Evolutionary conservation across 2,797 vertebrate genomes (phyloP), one percentile per base, ranked within the genome.

Genomic region (Sardinella longiceps): DNA sequence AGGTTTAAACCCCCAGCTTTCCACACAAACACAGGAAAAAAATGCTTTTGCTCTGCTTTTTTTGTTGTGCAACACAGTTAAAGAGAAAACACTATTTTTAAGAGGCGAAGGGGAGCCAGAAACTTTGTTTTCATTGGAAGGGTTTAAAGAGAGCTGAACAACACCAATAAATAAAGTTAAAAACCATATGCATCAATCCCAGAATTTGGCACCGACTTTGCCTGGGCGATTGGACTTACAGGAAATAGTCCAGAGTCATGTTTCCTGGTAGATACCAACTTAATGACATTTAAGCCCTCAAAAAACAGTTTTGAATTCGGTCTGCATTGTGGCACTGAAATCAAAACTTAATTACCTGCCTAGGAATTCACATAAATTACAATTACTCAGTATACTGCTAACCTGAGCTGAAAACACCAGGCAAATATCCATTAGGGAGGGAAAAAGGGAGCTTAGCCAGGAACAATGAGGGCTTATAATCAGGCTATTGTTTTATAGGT

Each of bases 1-100:
- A n/a, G 87, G 88, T 85, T 90, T 88, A 87, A 86, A 86, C 84
- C 30, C 80, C 80, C 87, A 84, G 86, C 53, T 58, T 53, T 18
- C 85, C 56, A 37, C 80, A 85, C 46, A 63, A 30, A 74, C 63
- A 33, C 37, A 39, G 37, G 58, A 11, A 51, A 82, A 83, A 82
- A 56, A 9, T 60, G 56, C 39, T 85, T 86, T 86, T 15, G n/a
- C 80, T 63, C n/a, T 20, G 51, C 45, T 63, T 43, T 66, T 37
- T 37, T 30, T 37, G 63, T 77, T 37, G 56, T 43, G n/a, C 56
- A 45, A 43, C 74, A 45, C 2, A 1, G 56, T 86, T 85, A 74
- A 14, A 33, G 81, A 74, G 15, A 74, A 77, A 77, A 77, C 15
- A 11, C 18, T 43, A 15, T 77, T 77, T 77, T 77, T 9, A 43